These are phyloP conservation scores for Halictus ligatus DNA, from an alignment of 2,888 invertebrate genomes.

Conservation along the genomic window DNA sequence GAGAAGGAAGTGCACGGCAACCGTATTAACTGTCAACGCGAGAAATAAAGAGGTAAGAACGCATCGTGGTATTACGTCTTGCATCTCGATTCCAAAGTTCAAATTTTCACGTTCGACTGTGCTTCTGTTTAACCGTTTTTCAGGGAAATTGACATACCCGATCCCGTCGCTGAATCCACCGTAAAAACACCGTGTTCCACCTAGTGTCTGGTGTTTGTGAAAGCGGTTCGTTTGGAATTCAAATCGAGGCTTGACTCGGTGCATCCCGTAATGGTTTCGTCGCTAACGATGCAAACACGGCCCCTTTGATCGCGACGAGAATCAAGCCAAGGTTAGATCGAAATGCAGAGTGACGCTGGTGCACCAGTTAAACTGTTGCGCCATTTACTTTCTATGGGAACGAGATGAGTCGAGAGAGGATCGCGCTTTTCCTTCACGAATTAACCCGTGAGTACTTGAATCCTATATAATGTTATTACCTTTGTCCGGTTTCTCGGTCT, in stretches of 20 bases:
- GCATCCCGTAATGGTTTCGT: conserved; percentile 3
- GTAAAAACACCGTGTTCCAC: background rate
- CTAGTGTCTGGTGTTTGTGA: background rate
- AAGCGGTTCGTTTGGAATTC: background rate
- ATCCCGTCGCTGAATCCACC: background rate
- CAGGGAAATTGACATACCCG: background rate
- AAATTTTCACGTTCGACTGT: background rate
- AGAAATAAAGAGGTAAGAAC: background rate
- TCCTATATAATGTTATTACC: background rate
- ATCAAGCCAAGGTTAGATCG: conserved; percentile 42
- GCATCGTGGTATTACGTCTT: background rate
- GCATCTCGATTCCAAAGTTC: background rate
- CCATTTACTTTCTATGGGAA: conserved; percentile 30
- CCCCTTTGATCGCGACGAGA: conserved; percentile 30
- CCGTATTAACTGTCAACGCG: background rate
- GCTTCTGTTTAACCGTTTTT: background rate
- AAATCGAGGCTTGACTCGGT: conserved; percentile 2
- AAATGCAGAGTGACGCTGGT: conserved; percentile 8
- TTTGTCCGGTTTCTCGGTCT: background rate
- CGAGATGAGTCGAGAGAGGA: background rate
- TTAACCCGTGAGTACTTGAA: background rate
- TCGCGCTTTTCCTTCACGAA: background rate
- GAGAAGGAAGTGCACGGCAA: background rate
- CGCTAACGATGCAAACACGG: conserved; percentile 11
- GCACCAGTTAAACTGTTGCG: conserved; percentile 36